phyloP scores from a whole-genome alignment of 2,888 invertebrate species.

The Sphecodes monilicornis region DNA sequence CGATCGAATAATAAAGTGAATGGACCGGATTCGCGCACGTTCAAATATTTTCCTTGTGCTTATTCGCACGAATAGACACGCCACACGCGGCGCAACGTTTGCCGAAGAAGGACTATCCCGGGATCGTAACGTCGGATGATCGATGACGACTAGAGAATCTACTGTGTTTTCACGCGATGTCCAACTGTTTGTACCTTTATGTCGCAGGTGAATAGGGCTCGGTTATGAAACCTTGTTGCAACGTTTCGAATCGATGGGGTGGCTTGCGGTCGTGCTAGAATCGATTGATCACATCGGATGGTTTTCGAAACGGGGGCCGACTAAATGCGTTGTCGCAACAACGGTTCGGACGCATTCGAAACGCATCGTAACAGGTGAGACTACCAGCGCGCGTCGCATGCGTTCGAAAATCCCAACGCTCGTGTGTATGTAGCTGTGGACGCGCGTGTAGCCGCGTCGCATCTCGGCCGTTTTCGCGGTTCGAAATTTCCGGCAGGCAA shows the following conservation, averaged over 20 bases:
- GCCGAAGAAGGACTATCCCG: not conserved
- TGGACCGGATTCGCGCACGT: not conserved
- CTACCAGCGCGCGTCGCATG: not conserved
- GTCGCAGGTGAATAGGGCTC: constrained; percentile 22
- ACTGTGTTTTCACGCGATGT: constrained; percentile 26
- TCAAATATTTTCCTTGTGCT: not conserved
- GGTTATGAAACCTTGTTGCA: constrained; percentile 77
- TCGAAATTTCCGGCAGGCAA: constrained; percentile 12
- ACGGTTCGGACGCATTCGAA: not conserved
- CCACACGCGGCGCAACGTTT: not conserved
- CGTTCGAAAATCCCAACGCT: not conserved
- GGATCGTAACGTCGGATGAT: constrained; percentile 48
- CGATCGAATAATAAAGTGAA: not conserved
- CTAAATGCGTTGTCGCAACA: not conserved
- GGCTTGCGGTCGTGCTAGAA: constrained; percentile 12
- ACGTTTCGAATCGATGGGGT: constrained; percentile 64
- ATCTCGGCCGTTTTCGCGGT: not conserved
- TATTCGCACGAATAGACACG: not conserved
- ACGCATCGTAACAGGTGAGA: not conserved
- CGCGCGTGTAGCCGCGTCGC: not conserved
- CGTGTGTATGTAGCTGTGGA: not conserved
- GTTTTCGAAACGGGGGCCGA: not conserved
- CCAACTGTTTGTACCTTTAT: not conserved
- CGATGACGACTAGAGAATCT: constrained; percentile 40
- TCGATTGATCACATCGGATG: constrained; percentile 41